phyloP scores from a whole-genome alignment of 2,888 invertebrate genomes.

The Heliconius aoede region DNA sequence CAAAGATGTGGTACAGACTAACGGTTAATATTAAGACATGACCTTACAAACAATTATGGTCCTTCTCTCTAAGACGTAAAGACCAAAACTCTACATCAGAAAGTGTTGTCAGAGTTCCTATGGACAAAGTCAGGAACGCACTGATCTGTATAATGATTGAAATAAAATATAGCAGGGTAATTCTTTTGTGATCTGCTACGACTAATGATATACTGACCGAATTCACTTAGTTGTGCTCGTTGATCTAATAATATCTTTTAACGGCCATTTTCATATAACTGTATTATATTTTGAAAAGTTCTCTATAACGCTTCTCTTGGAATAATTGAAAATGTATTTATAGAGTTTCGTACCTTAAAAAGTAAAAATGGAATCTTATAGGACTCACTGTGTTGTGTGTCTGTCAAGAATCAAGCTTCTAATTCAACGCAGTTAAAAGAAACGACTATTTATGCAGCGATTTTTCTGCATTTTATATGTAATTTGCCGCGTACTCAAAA shows the following conservation, averaged over 20 bases:
- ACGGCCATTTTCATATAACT: background rate
- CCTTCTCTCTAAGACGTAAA: background rate
- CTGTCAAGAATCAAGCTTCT: too few relatives aligned
- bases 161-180: conserved; percentile 43
- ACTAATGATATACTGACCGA: conserved; percentile 37
- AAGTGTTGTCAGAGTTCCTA: background rate
- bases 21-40: background rate
- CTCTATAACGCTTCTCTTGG: background rate
- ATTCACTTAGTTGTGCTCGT: conserved; percentile 24
- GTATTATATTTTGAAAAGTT: background rate
- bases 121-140: conserved; percentile 44
- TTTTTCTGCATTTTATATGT: too few relatives aligned
- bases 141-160: conserved; percentile 47
- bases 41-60: conserved; percentile 9
- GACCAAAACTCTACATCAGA: background rate
- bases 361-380: too few relatives aligned
- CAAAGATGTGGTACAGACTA: conserved; percentile 47
- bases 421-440: too few relatives aligned
- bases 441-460: too few relatives aligned
- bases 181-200: conserved; percentile 39
- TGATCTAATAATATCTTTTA: conserved; percentile 21
- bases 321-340: too few relatives aligned
- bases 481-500: too few relatives aligned
- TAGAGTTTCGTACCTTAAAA: too few relatives aligned
- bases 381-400: too few relatives aligned